These are phyloP conservation scores for Mechanitis mazaeus DNA, from an alignment of 2,888 invertebrate species.

Conservation along the genomic window DNA sequence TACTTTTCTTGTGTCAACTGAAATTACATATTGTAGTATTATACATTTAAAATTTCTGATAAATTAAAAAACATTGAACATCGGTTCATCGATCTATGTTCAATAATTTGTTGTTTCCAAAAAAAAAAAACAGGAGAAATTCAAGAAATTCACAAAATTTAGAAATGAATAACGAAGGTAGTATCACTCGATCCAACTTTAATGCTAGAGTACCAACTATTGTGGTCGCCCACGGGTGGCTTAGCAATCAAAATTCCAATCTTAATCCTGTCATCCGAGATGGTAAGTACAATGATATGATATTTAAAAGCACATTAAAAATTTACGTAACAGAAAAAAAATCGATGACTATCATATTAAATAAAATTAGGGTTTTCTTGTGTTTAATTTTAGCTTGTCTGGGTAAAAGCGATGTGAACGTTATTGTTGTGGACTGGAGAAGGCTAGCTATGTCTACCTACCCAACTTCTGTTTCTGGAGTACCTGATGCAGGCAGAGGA, in stretches of 20 bases:
- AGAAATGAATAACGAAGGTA: conserved; percentile 36
- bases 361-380: too few species aligned
- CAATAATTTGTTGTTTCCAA: too few species aligned
- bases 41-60: too few species aligned
- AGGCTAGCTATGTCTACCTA: conserved; percentile 41
- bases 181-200: conserved; percentile 43
- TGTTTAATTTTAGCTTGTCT: too few species aligned
- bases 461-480: conserved; percentile 40
- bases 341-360: too few species aligned
- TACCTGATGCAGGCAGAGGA: conserved; percentile 43
- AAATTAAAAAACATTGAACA: too few species aligned
- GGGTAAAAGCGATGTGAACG: conserved; percentile 38
- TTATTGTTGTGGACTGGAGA: conserved; percentile 51
- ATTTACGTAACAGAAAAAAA: too few species aligned
- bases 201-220: conserved; percentile 38
- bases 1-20: too few species aligned
- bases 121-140: conserved; percentile 37
- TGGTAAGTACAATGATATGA: conserved; percentile 32
- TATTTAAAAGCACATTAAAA: too few species aligned
- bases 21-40: too few species aligned
- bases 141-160: conserved; percentile 35
- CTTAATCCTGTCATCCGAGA: conserved; percentile 36
- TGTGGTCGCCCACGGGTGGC: conserved; percentile 49
- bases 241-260: conserved; percentile 36
- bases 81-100: too few species aligned